Evolutionary conservation across 2,888 invertebrate genomes (phyloP).

Genomic region (Leptarthrus brevirostris): DNA sequence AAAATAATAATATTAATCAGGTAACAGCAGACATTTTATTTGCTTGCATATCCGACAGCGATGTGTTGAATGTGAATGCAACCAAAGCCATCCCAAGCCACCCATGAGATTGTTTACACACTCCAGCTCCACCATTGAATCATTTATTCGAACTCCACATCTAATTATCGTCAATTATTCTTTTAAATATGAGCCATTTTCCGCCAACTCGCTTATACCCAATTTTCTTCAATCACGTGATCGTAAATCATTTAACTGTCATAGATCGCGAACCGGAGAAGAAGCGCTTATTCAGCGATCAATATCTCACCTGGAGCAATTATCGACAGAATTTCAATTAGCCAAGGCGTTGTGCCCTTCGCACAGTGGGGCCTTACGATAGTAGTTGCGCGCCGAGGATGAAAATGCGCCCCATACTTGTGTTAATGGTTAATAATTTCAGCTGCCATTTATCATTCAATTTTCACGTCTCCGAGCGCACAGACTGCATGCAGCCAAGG

Average conservation of each 20-base stretch:
- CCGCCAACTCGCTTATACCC: slow-evolving; percentile 29
- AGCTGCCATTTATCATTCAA: slow-evolving; percentile 56
- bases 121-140: background rate
- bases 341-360: slow-evolving; percentile 38
- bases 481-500: slow-evolving; percentile 24
- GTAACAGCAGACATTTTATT: too few species aligned
- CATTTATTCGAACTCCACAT: slow-evolving; percentile 24
- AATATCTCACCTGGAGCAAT: slow-evolving; percentile 53
- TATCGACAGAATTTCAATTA: slow-evolving; percentile 54
- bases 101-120: slow-evolving; percentile 2
- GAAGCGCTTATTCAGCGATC: slow-evolving; percentile 41
- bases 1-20: too few species aligned
- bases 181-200: slow-evolving; percentile 20
- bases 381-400: slow-evolving; percentile 18
- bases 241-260: slow-evolving; percentile 60
- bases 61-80: too few species aligned
- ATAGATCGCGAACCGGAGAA: background rate
- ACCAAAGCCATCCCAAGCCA: background rate
- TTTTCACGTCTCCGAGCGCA: slow-evolving; percentile 54
- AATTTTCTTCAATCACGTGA: slow-evolving; percentile 61
- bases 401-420: slow-evolving; percentile 42
- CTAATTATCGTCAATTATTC: slow-evolving; percentile 46
- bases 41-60: too few species aligned
- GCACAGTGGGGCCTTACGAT: slow-evolving; percentile 15
- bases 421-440: slow-evolving; percentile 49